phyloP scores from a whole-genome alignment of 1,140 invertebrate species.

The Apis florea region DNA sequence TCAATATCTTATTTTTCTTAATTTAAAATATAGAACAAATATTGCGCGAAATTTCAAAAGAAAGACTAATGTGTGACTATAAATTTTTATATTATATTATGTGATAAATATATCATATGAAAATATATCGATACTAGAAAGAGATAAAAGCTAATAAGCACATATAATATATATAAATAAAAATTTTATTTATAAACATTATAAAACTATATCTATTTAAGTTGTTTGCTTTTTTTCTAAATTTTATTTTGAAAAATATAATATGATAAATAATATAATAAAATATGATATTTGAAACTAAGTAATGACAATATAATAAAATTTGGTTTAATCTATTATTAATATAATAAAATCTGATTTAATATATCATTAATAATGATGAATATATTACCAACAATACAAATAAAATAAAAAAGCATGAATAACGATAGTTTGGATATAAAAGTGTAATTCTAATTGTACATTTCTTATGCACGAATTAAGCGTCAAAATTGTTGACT shows the following conservation, averaged over 20 bases:
- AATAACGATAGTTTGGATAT: conserved; percentile 51
- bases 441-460: conserved; percentile 56
- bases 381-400: conserved; percentile 37
- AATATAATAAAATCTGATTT: conserved; percentile 26
- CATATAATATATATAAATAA: background rate
- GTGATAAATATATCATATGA: conserved; percentile 5
- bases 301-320: conserved; percentile 18
- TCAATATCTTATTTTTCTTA: background rate
- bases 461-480: conserved; percentile 54
- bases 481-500: conserved; percentile 55
- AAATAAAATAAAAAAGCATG: conserved; percentile 50
- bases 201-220: conserved; percentile 10
- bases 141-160: conserved; percentile 4
- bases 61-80: background rate
- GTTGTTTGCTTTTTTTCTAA: background rate
- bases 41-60: conserved; percentile 1
- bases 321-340: conserved; percentile 17
- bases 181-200: background rate
- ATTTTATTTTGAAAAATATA: background rate
- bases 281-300: conserved; percentile 10
- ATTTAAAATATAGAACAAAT: background rate
- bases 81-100: conserved; percentile 6
- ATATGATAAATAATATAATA: background rate
- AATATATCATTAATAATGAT: conserved; percentile 27
- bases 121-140: conserved; percentile 32